Evolutionary conservation across 2,888 invertebrate genomes (phyloP).

Genomic region (Euplexia lucipara): DNA sequence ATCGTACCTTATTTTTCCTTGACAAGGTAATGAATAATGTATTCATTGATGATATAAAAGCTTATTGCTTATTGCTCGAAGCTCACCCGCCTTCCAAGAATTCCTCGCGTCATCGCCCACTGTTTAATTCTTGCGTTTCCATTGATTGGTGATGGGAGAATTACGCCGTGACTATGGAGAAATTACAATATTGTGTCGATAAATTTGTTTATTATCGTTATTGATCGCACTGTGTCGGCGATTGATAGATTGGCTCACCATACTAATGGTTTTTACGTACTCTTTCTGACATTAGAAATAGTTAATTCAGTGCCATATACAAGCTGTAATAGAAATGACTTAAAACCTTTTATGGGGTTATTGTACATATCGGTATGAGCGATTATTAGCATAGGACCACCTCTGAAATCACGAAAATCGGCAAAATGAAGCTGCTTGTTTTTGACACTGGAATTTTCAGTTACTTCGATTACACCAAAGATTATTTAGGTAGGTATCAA

Average conservation of each 20-base stretch:
- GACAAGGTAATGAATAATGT: constrained; percentile 67
- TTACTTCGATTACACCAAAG: too few species aligned
- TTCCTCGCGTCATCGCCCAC: constrained; percentile 68
- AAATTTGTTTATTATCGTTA: constrained; percentile 27
- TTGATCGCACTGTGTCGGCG: constrained; percentile 19
- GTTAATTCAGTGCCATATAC: background rate
- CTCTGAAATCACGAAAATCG: too few species aligned
- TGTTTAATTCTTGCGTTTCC: constrained; percentile 67
- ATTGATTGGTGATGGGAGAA: constrained; percentile 60
- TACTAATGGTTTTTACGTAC: constrained; percentile 13
- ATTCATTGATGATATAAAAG: constrained; percentile 62
- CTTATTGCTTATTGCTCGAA: constrained; percentile 68
- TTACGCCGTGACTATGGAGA: constrained; percentile 24
- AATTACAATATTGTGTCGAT: constrained; percentile 52
- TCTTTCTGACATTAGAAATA: background rate
- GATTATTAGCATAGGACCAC: too few species aligned
- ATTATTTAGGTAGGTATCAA: too few species aligned
- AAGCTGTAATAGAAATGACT: background rate
- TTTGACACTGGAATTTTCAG: too few species aligned
- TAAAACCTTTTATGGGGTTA: too few species aligned
- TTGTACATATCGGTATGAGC: too few species aligned
- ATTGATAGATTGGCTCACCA: constrained; percentile 39
- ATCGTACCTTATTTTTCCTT: constrained; percentile 57
- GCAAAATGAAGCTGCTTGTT: too few species aligned
- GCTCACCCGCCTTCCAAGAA: constrained; percentile 65